A percentile compares a stretch with the other conserved stretches of the same genome.
These are phyloP conservation scores for Brachionus manjavacas DNA, from an alignment of 1,140 invertebrate species.

Conservation along the genomic window DNA sequence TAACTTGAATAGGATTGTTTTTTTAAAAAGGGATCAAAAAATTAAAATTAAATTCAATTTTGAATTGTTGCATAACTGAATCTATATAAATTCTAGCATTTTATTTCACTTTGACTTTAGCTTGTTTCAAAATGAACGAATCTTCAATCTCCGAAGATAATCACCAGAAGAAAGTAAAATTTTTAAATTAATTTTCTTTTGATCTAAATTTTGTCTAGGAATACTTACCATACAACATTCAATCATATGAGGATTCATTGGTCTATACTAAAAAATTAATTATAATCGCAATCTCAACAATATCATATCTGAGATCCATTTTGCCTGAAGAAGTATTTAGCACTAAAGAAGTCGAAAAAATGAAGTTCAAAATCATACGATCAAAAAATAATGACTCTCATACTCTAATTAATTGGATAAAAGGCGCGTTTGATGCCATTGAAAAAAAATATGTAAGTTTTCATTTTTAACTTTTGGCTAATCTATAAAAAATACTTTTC, in stretches of 20 bases:
- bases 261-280: background rate
- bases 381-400: background rate
- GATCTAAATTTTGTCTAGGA: background rate
- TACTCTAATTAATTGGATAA: background rate
- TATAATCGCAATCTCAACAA: background rate
- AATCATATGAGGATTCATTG: background rate
- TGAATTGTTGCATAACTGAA: background rate
- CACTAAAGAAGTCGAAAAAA: background rate
- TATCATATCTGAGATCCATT: background rate
- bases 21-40: background rate
- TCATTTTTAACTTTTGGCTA: background rate
- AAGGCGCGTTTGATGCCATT: background rate
- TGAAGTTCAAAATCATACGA: conserved; percentile 3
- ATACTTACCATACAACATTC: background rate
- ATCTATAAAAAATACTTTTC: background rate
- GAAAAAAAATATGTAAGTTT: conserved; percentile 23
- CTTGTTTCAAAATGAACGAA: background rate
- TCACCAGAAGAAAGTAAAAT: background rate
- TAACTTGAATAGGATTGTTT: background rate
- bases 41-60: background rate
- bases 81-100: background rate
- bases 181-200: background rate
- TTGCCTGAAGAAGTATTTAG: background rate
- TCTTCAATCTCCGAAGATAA: background rate
- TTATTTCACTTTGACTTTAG: background rate